Base-by-base conservation (phyloP, 1,140 invertebrate species). In the Littorina saxatilis region DNA sequence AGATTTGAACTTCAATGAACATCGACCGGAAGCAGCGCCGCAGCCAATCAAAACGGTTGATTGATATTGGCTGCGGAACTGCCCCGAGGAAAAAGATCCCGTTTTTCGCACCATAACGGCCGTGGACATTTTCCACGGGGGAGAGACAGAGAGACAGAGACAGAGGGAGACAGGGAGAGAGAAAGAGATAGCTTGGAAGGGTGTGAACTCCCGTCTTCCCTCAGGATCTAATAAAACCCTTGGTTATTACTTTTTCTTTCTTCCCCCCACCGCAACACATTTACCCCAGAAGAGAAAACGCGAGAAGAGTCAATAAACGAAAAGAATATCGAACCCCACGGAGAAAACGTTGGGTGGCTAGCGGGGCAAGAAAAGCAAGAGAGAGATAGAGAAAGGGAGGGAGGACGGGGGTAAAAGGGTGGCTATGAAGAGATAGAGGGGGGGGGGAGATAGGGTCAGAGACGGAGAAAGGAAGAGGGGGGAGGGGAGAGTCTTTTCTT, bases 51-150 rank as follows among this genome's bases (percentile, higher is more conserved):
- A 66, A 66, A 66, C 32, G 27, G 27, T 32, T 17, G 27, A 66
- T 66, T 66, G 61, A 66, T 66, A 66, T 66, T 66, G 61, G 61
- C 61, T 66, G 61, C 61, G n/a, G 27, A 66, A 29, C 61, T 32
- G 61, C n/a, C 61, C 61, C 4, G 27, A 29, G 61, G 61, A 32
- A 9, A 17, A 29, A 32, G 29, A n/a, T n/a, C n/a, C n/a, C 27
- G 29, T 29, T 66, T 47, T 47, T 47, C 43, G 43, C 43, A 47
- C 5, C 7, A 17, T 17, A n/a, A 47, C 43, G 17, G 17, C 61
- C 5, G 29, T 20, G 27, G 9, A 27, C 29, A 27, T 66, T 32
- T 66, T 66, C 27, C 9, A 4, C 20, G 29, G 29, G 61, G 29
- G n/a, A 66, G 61, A n/a, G n/a, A n/a, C n/a, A n/a, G n/a, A n/a